These are phyloP conservation scores for Arvicanthis niloticus DNA, from an alignment of 2,113 vertebrate species.

Conservation along the genomic window DNA sequence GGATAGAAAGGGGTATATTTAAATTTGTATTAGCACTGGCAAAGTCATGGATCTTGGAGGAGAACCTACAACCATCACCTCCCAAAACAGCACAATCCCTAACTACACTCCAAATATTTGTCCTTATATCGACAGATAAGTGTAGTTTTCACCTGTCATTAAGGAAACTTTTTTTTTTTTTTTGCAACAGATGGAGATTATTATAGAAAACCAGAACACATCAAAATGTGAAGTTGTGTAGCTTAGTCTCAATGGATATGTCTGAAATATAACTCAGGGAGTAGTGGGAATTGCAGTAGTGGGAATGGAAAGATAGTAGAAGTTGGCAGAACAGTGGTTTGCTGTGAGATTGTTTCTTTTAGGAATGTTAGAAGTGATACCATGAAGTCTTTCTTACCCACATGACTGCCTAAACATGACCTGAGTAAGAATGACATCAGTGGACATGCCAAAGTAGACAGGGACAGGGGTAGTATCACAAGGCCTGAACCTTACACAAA, in stretches of 20 bases:
- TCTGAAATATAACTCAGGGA: background rate
- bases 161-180: background rate
- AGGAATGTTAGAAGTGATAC: no score
- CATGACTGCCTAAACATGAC: no score
- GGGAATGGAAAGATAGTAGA: background rate
- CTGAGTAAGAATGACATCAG: background rate
- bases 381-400: no score
- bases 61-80: background rate
- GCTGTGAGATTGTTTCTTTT: no score
- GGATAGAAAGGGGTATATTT: background rate
- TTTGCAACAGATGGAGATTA: background rate
- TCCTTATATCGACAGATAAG: background rate
- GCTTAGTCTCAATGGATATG: background rate
- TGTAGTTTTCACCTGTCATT: background rate
- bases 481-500: background rate
- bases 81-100: background rate
- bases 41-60: background rate
- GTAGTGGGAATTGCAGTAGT: background rate
- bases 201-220: background rate
- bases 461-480: background rate
- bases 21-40: background rate
- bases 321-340: background rate
- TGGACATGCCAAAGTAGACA: background rate
- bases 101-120: background rate
- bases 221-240: background rate